Conservation (phyloP, 2,113 vertebrate species). For the Thamnophis sirtalis region DNA sequence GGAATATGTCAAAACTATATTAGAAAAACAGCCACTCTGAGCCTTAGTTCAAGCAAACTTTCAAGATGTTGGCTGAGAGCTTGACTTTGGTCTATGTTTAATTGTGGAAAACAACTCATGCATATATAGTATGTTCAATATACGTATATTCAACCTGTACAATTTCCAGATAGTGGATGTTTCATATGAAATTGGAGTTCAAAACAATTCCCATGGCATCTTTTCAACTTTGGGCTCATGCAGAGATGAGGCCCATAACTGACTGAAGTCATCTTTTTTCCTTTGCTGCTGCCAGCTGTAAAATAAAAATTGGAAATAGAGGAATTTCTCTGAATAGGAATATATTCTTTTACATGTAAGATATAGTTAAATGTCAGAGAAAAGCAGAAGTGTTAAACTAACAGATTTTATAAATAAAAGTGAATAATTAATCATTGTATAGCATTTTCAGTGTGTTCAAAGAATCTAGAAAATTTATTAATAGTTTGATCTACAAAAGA, state of each 20-base stretch:
- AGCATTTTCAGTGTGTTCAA: background rate
- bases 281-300: background rate
- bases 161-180: background rate
- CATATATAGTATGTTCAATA: background rate
- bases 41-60: slow-evolving; percentile 22
- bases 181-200: background rate
- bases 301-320: background rate
- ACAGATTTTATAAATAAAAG: background rate
- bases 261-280: background rate
- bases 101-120: slow-evolving; percentile 14
- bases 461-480: background rate
- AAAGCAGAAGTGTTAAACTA: background rate
- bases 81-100: background rate
- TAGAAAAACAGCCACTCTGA: slow-evolving; percentile 34
- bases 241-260: background rate
- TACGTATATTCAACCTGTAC: background rate
- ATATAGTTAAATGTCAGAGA: background rate
- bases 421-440: background rate
- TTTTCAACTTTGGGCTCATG: background rate
- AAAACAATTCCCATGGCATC: background rate
- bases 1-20: slow-evolving; percentile 40
- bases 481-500: background rate
- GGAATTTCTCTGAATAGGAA: background rate
- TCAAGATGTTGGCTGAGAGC: background rate
- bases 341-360: background rate